Evolutionary conservation across 2,113 vertebrate species (phyloP).

Genomic region (Zonotrichia leucophrys): DNA sequence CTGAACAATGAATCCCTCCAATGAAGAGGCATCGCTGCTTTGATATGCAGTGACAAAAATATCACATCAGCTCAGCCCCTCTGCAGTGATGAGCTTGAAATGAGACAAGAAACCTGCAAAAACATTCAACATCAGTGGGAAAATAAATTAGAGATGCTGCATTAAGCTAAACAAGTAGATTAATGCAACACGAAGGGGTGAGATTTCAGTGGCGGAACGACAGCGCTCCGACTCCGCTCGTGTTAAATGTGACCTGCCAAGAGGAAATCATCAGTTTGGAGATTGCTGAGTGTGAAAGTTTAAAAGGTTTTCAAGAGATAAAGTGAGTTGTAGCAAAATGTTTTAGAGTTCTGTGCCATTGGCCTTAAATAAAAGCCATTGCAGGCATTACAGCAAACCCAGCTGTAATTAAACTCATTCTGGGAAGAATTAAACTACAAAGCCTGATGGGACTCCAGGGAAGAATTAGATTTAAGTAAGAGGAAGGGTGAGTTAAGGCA

Average conservation of each 20-base stretch:
- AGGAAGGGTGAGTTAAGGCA: background rate
- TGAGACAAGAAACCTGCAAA: slow-evolving; percentile 52
- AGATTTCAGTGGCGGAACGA: background rate
- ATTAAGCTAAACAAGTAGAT: slow-evolving; percentile 9
- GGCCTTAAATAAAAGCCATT: background rate
- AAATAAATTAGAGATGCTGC: slow-evolving; percentile 55
- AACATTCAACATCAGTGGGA: slow-evolving; percentile 11
- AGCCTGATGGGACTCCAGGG: background rate
- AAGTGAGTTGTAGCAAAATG: background rate
- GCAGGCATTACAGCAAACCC: background rate
- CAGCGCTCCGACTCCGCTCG: background rate
- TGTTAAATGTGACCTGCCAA: slow-evolving; percentile 9
- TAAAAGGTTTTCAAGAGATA: background rate
- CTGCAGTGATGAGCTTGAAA: background rate
- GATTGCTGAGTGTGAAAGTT: background rate
- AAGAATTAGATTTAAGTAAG: background rate
- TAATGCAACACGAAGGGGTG: slow-evolving; percentile 36
- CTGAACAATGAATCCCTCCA: background rate
- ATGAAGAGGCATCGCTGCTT: background rate
- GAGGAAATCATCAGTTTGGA: background rate
- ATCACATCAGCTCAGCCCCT: slow-evolving; percentile 7
- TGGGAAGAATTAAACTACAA: background rate
- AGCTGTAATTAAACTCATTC: background rate
- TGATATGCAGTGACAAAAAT: slow-evolving; percentile 38
- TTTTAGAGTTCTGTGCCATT: background rate